Evolutionary conservation across 2,113 vertebrate genomes (phyloP), one percentile per base, ranked within the genome.

Genomic region (Xiphias gladius): DNA sequence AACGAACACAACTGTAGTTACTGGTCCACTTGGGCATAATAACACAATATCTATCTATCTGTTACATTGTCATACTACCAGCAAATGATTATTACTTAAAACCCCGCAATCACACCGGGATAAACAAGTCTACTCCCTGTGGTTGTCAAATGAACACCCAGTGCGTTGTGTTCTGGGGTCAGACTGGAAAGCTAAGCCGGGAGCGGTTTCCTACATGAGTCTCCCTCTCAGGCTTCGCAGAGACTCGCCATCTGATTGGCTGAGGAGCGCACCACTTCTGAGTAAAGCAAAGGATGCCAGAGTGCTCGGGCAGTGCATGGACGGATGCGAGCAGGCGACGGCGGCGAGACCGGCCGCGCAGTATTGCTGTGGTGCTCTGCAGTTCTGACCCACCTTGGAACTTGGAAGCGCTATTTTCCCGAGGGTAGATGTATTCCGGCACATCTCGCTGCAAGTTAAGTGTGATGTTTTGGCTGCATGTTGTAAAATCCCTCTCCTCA

Each of bases 221-320:
- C 68, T 73, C 41, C 20, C 61, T 71, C 59, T 67, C 67, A 22
- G 75, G 37, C 85, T 69, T 80, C n/a, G 84, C 66, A 46, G 70
- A 73, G 69, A 48, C 26, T 64, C 66, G 1, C 59, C 43, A 46
- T 94, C 87, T 94, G 93, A 95, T 95, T 95, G 94, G 94, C 89
- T 89, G 86, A 89, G 68, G 80, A 62, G 58, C 76, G 70, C 83
- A 73, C 68, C 64, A 87, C 91, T 83, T 79, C 86, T 4, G 78
- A 88, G 89, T 86, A 62, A 58, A 89, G 85, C 86, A 66, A 82
- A 86, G 82, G 89, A 93, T 91, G 86, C 86, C 77, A 39, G 78
- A 83, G 79, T 62, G 72, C 41, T 79, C 84, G 62, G 80, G 64
- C 89, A 88, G 82, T 85, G 89, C 79, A 69, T 83, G 87, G 66